These are phyloP conservation scores for Sipha maydis DNA, from an alignment of 2,888 invertebrate species.

Conservation along the genomic window DNA sequence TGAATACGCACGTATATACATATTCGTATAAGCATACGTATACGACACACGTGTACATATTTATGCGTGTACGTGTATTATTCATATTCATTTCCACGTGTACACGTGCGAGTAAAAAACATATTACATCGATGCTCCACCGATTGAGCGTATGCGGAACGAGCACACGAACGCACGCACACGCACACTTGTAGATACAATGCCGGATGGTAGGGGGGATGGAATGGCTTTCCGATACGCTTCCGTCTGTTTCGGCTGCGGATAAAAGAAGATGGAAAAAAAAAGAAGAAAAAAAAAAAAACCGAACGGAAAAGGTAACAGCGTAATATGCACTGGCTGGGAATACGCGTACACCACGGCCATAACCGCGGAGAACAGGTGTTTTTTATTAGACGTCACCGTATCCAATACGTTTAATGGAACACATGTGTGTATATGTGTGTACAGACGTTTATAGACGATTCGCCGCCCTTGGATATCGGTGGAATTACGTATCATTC, in stretches of 20 bases:
- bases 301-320: too few species aligned
- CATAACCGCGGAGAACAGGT: conserved; percentile 54
- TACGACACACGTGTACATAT: not conserved
- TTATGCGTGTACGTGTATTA: not conserved
- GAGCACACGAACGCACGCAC: not conserved
- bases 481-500: conserved; percentile 10
- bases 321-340: not conserved
- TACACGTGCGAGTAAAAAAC: not conserved
- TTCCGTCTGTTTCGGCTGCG: not conserved
- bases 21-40: not conserved
- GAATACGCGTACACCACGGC: not conserved
- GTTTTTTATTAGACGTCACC: conserved; percentile 45
- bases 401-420: conserved; percentile 50
- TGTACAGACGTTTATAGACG: not conserved
- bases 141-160: not conserved
- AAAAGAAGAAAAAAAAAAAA: too few species aligned
- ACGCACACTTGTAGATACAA: not conserved
- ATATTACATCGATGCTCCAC: conserved; percentile 1
- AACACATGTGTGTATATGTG: not conserved
- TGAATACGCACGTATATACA: too few species aligned
- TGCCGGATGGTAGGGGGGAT: not conserved
- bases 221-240: conserved; percentile 38
- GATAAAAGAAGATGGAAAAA: too few species aligned
- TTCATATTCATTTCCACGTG: conserved; percentile 18
- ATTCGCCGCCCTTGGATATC: not conserved